A percentile compares a stretch with the other conserved stretches of the same genome.
Conservation (phyloP, 1,140 invertebrate species). For the Philotrypesis tridentata region DNA sequence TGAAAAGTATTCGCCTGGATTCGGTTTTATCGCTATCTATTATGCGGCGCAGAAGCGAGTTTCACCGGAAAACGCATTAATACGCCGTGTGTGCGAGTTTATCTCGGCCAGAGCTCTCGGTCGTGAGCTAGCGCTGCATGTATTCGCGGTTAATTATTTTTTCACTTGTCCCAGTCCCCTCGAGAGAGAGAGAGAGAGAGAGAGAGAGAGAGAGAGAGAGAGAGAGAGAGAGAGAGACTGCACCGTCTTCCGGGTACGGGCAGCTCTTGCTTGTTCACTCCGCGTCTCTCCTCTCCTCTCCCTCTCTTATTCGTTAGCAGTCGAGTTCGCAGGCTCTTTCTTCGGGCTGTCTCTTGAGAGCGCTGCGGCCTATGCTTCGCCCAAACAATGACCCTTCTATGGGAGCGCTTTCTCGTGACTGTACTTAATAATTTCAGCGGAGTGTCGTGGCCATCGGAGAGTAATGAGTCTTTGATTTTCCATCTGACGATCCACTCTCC, state of each 20-base stretch:
- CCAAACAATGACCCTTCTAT: conserved; percentile 33
- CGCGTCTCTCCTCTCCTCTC: too few relatives aligned
- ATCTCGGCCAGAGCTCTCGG: neutral
- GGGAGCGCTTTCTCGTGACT: neutral
- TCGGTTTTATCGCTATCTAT: conserved; percentile 20
- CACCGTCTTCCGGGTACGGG: conserved; percentile 8
- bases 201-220: conserved; percentile 3
- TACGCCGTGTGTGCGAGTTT: neutral
- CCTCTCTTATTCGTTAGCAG: neutral
- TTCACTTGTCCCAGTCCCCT: conserved; percentile 12
- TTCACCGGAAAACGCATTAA: neutral
- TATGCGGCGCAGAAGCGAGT: neutral
- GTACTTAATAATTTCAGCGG: neutral
- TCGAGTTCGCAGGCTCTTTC: neutral
- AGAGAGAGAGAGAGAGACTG: too few relatives aligned
- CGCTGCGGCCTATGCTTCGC: neutral
- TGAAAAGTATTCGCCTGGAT: neutral
- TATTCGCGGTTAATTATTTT: conserved; percentile 40
- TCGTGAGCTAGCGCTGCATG: too few relatives aligned
- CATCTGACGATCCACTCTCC: neutral
- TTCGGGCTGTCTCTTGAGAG: conserved; percentile 3
- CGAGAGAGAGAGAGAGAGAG: neutral
- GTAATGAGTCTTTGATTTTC: neutral
- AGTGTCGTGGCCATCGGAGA: neutral
- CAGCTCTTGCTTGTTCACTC: neutral